Evolutionary conservation across 2,888 invertebrate species (phyloP).

Genomic region (Papilio gigon): DNA sequence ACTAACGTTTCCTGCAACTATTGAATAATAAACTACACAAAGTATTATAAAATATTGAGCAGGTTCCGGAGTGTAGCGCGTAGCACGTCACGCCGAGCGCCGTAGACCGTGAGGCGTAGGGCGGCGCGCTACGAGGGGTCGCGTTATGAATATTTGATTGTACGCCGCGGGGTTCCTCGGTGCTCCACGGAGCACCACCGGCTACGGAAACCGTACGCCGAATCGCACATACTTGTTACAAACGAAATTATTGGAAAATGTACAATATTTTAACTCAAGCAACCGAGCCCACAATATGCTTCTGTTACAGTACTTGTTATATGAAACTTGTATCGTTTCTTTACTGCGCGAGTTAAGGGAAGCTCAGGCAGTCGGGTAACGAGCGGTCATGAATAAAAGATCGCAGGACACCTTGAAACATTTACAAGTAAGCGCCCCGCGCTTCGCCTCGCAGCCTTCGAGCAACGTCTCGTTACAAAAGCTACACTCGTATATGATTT

Average conservation of each 20-base stretch:
- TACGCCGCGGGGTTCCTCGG: conserved; percentile 55
- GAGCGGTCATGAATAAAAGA: not conserved
- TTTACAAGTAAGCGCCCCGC: not conserved
- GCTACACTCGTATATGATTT: conserved; percentile 48
- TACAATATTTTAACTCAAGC: no score
- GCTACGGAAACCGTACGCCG: not conserved
- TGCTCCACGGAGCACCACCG: conserved; percentile 45
- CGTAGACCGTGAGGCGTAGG: not conserved
- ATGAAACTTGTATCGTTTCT: not conserved
- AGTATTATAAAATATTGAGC: not conserved
- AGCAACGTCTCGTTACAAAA: conserved; percentile 6
- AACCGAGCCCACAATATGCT: no score
- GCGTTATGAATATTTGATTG: conserved; percentile 73
- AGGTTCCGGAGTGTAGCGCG: not conserved
- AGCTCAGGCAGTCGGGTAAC: not conserved
- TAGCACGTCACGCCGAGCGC: not conserved
- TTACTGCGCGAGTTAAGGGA: not conserved
- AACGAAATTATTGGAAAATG: no score
- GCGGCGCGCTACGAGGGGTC: conserved; percentile 34
- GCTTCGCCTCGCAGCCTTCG: not conserved
- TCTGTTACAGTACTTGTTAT: no score
- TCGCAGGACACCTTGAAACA: not conserved
- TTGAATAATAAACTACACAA: not conserved
- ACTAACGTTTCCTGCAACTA: no score
- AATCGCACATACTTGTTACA: not conserved